phyloP scores from a whole-genome alignment of 2,888 invertebrate genomes.

The Diplolepis rosae region DNA sequence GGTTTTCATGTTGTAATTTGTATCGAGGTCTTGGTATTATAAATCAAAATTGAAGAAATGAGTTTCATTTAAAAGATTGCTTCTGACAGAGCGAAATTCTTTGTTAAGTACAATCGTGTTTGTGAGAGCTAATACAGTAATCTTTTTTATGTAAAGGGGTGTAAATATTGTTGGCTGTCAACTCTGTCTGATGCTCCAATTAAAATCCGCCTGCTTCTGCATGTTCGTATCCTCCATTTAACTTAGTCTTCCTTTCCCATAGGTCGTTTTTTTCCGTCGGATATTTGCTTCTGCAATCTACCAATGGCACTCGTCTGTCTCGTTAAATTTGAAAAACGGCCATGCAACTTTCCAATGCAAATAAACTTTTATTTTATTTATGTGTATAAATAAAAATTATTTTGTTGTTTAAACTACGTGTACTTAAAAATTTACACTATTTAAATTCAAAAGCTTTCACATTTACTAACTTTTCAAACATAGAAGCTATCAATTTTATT shows the following conservation, averaged over 20 bases:
- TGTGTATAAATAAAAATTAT: no score
- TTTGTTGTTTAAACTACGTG: no score
- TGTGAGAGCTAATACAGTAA: background rate
- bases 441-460: no score
- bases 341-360: background rate
- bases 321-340: background rate
- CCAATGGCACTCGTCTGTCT: constrained; percentile 32
- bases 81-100: background rate
- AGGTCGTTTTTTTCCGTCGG: constrained; percentile 19
- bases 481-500: no score
- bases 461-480: no score
- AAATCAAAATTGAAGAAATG: no score
- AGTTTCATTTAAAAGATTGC: background rate
- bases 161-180: constrained; percentile 40
- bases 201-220: constrained; percentile 45
- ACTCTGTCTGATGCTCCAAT: constrained; percentile 47
- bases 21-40: no score
- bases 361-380: background rate
- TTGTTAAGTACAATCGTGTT: background rate
- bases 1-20: no score
- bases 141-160: constrained; percentile 20
- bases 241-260: constrained; percentile 34
- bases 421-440: no score
- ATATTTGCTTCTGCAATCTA: background rate
- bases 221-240: background rate